phyloP scores from a whole-genome alignment of 2,888 invertebrate genomes.

The Cepaea hortensis region DNA sequence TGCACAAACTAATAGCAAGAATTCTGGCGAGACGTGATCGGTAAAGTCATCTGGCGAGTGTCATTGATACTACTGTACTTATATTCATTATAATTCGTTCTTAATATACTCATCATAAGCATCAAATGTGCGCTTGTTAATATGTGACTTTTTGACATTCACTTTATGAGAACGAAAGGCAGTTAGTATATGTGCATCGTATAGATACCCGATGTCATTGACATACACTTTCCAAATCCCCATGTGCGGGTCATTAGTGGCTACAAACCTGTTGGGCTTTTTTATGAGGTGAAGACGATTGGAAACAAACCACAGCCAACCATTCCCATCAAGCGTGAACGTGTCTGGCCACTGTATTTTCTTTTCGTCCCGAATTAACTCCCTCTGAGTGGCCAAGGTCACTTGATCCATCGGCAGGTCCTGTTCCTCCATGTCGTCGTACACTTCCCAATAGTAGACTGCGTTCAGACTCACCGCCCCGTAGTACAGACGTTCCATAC shows the following conservation, averaged over 20 bases:
- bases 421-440: conserved; percentile 53
- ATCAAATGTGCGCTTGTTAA: too few species aligned
- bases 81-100: too few species aligned
- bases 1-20: too few species aligned
- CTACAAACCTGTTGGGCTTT: conserved; percentile 50
- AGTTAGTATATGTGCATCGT: conserved; percentile 4
- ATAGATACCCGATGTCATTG: conserved; percentile 50
- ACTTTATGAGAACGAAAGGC: too few species aligned
- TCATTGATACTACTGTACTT: too few species aligned
- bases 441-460: conserved; percentile 61
- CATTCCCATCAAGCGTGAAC: conserved; percentile 56
- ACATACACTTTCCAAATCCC: conserved; percentile 54
- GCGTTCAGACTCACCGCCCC: conserved; percentile 59
- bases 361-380: conserved; percentile 48
- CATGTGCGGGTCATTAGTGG: conserved; percentile 41
- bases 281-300: conserved; percentile 55
- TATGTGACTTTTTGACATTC: too few species aligned
- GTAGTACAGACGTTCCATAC: conserved; percentile 61
- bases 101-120: too few species aligned
- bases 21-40: too few species aligned
- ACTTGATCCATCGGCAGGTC: conserved; percentile 52
- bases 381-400: conserved; percentile 50
- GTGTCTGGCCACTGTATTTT: conserved; percentile 66
- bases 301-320: conserved; percentile 65
- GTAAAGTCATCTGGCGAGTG: too few species aligned